Evolutionary conservation across 1,140 invertebrate species (phyloP), one percentile per base, ranked within the genome.

Genomic region (Danaus melanippus): DNA sequence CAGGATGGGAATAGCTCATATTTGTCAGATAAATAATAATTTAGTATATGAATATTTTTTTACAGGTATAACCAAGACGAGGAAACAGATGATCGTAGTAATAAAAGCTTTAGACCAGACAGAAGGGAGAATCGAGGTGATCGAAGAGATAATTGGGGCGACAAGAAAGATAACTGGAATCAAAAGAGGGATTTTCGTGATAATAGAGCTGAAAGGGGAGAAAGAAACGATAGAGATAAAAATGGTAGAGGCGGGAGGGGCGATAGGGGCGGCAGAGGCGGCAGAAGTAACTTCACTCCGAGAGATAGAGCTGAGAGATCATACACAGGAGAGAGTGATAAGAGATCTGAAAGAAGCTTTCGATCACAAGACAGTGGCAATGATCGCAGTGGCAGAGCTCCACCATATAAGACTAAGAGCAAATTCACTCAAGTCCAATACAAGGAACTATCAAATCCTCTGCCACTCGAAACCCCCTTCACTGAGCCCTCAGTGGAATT

Each of bases 211-310:
- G 60, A 62, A 10, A 47, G 54, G 46, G 39, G 41, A 42, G 62
- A 57, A 11, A 47, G 61, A 60, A n/a, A 46, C n/a, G 49, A 60
- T 10, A 44, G 60, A 10, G 47, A 41, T 11, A 53, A 60, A 1
- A 57, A 59, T 21, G 32, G 45, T 32, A 51, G 63, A 40, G 60
- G 64, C 10, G 62, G 66, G 8, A 53, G 60, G 42, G 46, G 60
- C 0, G 69, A 68, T 12, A 56, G 67, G 32, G 56, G 68, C 7
- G 67, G 60, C 3, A 49, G 64, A 44, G 58, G 70, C 10, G 54
- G 70, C 3, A 65, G 68, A 42, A 81, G 77, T 46, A 82, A 85
- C 50, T 83, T 83, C 52, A 73, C 68, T 0, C 79, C 82, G 0
- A 58, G 82, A 54, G 82, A 85, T 9, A 56, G 67, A 46, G 21